Conservation (phyloP, 2,113 vertebrate species). For the Piaya cayana region DNA sequence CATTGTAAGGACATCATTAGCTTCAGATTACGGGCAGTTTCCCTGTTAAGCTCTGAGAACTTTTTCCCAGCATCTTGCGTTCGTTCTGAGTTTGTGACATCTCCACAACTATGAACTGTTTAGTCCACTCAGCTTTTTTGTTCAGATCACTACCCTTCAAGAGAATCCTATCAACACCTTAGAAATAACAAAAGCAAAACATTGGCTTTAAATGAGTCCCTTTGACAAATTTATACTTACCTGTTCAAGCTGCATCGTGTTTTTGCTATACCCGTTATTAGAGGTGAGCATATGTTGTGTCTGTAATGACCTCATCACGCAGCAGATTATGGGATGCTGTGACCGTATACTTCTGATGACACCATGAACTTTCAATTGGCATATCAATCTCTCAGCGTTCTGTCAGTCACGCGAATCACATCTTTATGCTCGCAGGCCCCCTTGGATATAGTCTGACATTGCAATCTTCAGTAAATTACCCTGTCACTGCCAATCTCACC, state of each 20-base stretch:
- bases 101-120: background rate
- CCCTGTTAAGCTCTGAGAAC: background rate
- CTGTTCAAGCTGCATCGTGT: background rate
- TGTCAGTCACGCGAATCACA: slow-evolving; percentile 78
- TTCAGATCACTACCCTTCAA: slow-evolving; percentile 1
- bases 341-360: slow-evolving; percentile 43
- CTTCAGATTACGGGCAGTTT: slow-evolving; percentile 26
- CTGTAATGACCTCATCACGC: slow-evolving; percentile 72
- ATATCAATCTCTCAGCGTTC: slow-evolving; percentile 74
- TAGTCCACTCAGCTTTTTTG: background rate
- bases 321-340: slow-evolving; percentile 63
- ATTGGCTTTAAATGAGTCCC: background rate
- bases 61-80: background rate
- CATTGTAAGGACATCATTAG: background rate
- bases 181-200: background rate
- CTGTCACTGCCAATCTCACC: slow-evolving; percentile 82
- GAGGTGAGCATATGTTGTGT: slow-evolving; percentile 14
- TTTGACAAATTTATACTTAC: slow-evolving; percentile 45
- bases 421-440: slow-evolving; percentile 75
- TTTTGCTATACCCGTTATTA: slow-evolving; percentile 33
- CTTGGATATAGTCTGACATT: slow-evolving; percentile 78
- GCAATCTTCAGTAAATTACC: slow-evolving; percentile 85
- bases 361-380: slow-evolving; percentile 76
- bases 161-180: slow-evolving; percentile 19
- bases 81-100: background rate